These are phyloP conservation scores for Spodoptera litura DNA, from an alignment of 1,140 invertebrate genomes.

Conservation along the genomic window DNA sequence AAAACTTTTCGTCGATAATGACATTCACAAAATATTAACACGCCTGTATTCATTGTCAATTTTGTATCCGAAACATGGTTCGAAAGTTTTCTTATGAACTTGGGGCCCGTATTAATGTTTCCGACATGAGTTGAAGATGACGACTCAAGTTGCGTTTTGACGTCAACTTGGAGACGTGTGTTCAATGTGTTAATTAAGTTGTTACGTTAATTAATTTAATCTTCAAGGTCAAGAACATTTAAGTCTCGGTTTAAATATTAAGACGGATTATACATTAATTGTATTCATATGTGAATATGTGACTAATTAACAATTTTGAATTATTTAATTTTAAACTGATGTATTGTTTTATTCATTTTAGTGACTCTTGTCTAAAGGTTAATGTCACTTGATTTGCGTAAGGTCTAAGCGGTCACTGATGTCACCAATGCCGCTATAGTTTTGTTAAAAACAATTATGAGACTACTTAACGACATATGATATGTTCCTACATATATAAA, in stretches of 20 bases:
- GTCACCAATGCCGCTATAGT: too few species aligned
- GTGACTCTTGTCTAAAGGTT: too few species aligned
- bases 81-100: conserved; percentile 16
- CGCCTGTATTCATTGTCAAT: conserved; percentile 16
- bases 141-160: conserved; percentile 1
- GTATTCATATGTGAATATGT: too few species aligned
- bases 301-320: too few species aligned
- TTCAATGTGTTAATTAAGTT: conserved; percentile 2
- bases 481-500: too few species aligned
- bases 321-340: too few species aligned
- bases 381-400: too few species aligned
- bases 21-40: background rate
- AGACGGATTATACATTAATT: background rate
- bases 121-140: background rate
- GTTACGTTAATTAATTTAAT: conserved; percentile 1
- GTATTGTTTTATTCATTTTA: too few species aligned
- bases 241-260: conserved; percentile 2
- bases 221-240: conserved; percentile 2
- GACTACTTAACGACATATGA: too few species aligned
- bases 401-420: too few species aligned
- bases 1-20: conserved; percentile 9
- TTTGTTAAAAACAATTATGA: too few species aligned
- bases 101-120: conserved; percentile 5
- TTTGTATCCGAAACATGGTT: conserved; percentile 1
- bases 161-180: conserved; percentile 7